Evolutionary conservation across 2,113 vertebrate genomes (phyloP), one percentile per base, ranked within the genome.

Genomic region (Plectropomus leopardus): DNA sequence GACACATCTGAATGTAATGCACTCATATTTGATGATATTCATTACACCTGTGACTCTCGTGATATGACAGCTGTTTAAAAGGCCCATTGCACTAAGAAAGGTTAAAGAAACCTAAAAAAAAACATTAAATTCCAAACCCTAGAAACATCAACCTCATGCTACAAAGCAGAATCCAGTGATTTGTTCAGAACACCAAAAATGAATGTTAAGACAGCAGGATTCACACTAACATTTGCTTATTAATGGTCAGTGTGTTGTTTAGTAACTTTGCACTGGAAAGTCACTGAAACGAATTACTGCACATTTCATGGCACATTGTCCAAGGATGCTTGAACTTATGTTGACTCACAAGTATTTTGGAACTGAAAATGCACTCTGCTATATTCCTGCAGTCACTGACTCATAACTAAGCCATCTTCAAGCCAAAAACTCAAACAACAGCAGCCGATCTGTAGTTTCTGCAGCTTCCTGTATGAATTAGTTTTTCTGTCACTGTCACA

Each of bases 271-370:
- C 34, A 57, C 24, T 5, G n/a, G 61, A 63, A 72, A 55, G 58
- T 51, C 23, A 44, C 0, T 16, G 47, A 19, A 2, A 69, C 71
- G n/a, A 63, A 48, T 69, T 50, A 36, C 40, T 36, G 28, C 50
- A 69, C 61, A 72, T 71, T 74, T 67, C 14, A 28, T 19, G 21
- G 24, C 58, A 66, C 64, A 67, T 67, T 78, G 72, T 84, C n/a
- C 44, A 71, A 42, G 70, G 17, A 42, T 74, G 44, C 73, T 89
- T 87, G 70, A 90, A 81, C 82, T 73, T 48, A 23, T 15, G 11
- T 67, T 82, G 86, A 86, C 54, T 83, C 40, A 54, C 32, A 73
- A 58, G 77, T 69, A 73, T 83, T 85, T 85, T 71, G 3, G 10
- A 59, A 83, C 55, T 30, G 17, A 24, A 78, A 67, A 80, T 47